These are phyloP conservation scores for Oenanthe melanoleuca DNA, from an alignment of 2,113 vertebrate genomes.

Conservation along the genomic window DNA sequence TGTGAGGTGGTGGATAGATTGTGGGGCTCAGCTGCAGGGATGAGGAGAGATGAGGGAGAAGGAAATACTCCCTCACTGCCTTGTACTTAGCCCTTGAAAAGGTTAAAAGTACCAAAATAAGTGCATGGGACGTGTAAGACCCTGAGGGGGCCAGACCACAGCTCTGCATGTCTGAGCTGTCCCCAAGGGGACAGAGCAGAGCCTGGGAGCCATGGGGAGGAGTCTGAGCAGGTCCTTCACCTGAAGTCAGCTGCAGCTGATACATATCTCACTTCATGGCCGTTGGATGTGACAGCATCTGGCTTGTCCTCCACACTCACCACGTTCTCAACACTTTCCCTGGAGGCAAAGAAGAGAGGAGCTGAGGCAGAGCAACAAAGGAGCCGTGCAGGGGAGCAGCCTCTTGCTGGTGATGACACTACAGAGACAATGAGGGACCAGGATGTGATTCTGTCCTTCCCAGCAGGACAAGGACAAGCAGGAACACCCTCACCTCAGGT, in stretches of 20 bases:
- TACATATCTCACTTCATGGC: conserved; percentile 56
- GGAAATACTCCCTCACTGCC: neutral
- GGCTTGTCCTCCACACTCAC: neutral
- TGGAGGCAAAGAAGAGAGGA: neutral
- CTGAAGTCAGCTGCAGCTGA: conserved; percentile 51
- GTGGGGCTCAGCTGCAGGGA: neutral
- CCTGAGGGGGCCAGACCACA: accelerated
- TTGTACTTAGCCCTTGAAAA: neutral
- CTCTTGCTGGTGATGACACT: neutral
- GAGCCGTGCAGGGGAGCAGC: accelerated
- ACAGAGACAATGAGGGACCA: neutral
- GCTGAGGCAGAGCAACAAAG: neutral
- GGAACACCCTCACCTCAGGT: neutral
- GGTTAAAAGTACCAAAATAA: neutral
- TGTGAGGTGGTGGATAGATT: neutral
- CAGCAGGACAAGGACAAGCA: neutral
- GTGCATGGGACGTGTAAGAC: accelerated
- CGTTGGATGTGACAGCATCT: conserved; percentile 26
- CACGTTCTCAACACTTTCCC: neutral
- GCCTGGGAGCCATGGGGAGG: neutral
- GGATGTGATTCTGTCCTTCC: neutral
- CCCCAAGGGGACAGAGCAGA: neutral
- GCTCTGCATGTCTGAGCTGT: neutral
- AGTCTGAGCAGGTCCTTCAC: conserved; percentile 27
- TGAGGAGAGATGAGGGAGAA: neutral